phyloP scores from a whole-genome alignment of 2,797 vertebrate species.

The Bradypus variegatus region DNA sequence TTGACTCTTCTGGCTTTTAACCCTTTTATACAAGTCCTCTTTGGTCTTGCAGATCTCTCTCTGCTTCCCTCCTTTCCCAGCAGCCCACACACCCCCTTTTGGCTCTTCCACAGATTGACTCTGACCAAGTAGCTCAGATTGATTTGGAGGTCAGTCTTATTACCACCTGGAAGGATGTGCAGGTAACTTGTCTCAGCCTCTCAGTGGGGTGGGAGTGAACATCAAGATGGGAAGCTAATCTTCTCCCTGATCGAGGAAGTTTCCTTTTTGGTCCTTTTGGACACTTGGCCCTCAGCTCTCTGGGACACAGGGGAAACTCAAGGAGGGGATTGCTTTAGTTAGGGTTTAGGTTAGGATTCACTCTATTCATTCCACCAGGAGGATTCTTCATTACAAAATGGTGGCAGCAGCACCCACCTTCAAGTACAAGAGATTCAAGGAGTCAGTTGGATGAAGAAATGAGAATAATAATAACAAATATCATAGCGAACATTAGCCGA shows the following conservation, averaged over 20 bases:
- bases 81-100: not conserved
- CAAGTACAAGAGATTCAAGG: not conserved
- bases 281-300: not conserved
- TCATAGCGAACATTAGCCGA: not conserved
- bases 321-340: not conserved
- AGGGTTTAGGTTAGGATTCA: conserved; percentile 9
- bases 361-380: not conserved
- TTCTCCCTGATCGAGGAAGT: not conserved
- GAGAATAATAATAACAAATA: conserved; percentile 1
- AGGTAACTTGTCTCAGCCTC: conserved; percentile 76
- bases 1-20: not conserved
- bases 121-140: conserved; percentile 95
- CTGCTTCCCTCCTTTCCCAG: not conserved
- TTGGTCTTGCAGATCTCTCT: not conserved
- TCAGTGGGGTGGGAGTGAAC: not conserved
- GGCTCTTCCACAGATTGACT: conserved; percentile 82
- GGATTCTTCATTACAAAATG: not conserved
- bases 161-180: conserved; percentile 95
- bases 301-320: not conserved
- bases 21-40: not conserved
- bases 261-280: not conserved
- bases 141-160: conserved; percentile 96
- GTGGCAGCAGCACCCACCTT: not conserved
- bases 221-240: not conserved
- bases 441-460: not conserved